These are phyloP conservation scores for rabbit (Oryctolagus cuniculus) DNA, from an alignment of 2,113 vertebrate genomes.

Conservation along the genomic window DNA sequence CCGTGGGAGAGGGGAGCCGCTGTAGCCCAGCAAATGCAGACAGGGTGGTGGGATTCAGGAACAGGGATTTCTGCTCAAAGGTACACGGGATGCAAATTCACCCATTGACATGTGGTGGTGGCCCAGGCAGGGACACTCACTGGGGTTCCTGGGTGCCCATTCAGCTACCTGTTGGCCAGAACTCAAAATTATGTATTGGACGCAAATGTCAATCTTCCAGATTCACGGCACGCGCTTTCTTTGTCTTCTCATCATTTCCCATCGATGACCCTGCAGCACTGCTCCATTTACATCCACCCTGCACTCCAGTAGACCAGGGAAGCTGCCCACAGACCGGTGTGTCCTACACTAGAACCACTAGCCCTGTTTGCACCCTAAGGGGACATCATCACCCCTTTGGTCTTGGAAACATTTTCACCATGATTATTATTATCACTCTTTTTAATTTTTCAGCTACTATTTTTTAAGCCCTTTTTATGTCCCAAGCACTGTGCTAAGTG, in stretches of 20 bases:
- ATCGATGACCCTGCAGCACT: not conserved
- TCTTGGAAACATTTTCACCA: not conserved
- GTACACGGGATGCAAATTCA: not conserved
- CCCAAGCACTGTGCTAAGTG: not conserved
- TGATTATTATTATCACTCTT: not conserved
- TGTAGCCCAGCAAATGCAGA: not conserved
- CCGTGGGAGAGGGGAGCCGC: too few relatives aligned
- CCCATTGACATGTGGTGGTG: not conserved
- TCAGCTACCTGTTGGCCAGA: not conserved
- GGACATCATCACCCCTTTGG: not conserved
- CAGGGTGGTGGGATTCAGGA: too few relatives aligned
- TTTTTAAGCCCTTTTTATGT: constrained; percentile 27
- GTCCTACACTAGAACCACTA: not conserved
- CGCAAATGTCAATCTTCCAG: not conserved
- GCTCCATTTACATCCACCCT: not conserved
- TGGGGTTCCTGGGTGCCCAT: too few relatives aligned
- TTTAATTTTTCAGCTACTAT: not conserved
- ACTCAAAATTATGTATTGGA: not conserved
- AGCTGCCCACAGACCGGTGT: not conserved
- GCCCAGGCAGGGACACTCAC: not conserved
- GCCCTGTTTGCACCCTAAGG: not conserved
- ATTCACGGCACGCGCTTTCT: not conserved
- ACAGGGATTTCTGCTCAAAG: not conserved
- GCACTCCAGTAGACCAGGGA: not conserved
- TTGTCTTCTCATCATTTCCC: not conserved